A percentile compares a stretch with the other conserved stretches of the same genome.
Conservation (phyloP, 1,140 invertebrate genomes). For the Matsumurasca onukii region DNA sequence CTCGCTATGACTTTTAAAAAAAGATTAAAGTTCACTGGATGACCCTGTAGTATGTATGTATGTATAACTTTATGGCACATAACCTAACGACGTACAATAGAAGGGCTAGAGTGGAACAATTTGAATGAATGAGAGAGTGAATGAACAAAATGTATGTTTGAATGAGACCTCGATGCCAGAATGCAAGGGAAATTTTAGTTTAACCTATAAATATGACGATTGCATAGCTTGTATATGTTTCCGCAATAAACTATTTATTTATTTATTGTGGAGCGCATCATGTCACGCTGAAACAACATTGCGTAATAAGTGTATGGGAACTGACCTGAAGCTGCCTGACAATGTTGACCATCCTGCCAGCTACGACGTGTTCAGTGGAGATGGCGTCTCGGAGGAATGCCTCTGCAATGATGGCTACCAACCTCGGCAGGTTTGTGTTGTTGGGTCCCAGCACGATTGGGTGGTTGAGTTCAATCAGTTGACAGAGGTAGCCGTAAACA, state of each 20-base stretch:
- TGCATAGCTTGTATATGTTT: background rate
- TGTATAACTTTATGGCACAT: too few species aligned
- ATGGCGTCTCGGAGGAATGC: constrained; percentile 82
- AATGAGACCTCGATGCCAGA: background rate
- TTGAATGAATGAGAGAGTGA: too few species aligned
- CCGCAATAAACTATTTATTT: background rate
- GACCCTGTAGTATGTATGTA: too few species aligned
- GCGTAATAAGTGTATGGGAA: constrained; percentile 19
- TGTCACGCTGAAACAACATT: background rate
- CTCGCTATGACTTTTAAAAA: too few species aligned
- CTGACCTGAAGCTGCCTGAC: constrained; percentile 73
- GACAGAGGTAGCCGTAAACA: constrained; percentile 94
- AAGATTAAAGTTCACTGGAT: too few species aligned
- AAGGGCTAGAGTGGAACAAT: too few species aligned
- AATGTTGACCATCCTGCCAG: constrained; percentile 68
- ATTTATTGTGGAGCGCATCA: background rate
- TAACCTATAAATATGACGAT: background rate
- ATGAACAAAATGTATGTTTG: background rate
- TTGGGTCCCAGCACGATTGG: constrained; percentile 79
- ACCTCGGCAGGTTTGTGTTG: constrained; percentile 84
- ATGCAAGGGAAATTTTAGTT: background rate
- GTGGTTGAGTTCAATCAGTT: constrained; percentile 91
- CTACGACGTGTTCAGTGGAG: constrained; percentile 61
- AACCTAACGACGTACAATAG: too few species aligned
- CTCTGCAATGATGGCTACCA: constrained; percentile 88